These are phyloP conservation scores for Galemys pyrenaicus DNA, from an alignment of 2,113 vertebrate species.

Conservation along the genomic window DNA sequence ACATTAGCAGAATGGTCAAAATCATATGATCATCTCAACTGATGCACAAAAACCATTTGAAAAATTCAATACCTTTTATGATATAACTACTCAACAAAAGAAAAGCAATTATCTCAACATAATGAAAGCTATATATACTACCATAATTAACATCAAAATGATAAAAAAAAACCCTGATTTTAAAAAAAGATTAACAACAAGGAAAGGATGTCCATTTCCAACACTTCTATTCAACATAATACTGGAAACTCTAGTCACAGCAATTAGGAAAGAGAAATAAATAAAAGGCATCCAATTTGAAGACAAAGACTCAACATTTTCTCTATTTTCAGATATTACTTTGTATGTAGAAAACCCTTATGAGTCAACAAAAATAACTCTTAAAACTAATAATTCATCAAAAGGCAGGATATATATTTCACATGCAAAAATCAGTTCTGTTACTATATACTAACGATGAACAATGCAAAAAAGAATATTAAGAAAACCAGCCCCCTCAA, in stretches of 20 bases:
- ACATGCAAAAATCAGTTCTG: too few species aligned
- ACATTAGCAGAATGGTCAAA: conserved; percentile 13
- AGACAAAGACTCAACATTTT: too few species aligned
- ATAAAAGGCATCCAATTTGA: too few species aligned
- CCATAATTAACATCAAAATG: background rate
- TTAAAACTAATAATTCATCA: background rate
- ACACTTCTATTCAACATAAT: too few species aligned
- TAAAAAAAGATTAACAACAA: background rate
- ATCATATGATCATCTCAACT: background rate
- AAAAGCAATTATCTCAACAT: background rate
- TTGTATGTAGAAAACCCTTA: background rate
- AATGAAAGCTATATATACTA: background rate
- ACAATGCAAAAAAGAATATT: too few species aligned
- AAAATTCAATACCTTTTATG: background rate
- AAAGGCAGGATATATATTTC: too few species aligned
- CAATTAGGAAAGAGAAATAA: too few species aligned
- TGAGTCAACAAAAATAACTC: background rate
- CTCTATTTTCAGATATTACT: background rate
- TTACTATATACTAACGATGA: too few species aligned
- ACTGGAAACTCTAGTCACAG: too few species aligned
- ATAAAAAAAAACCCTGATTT: background rate
- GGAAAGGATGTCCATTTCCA: too few species aligned
- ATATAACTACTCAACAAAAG: background rate
- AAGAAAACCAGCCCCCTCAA: too few species aligned
- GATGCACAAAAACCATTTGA: background rate